These are phyloP conservation scores for Lasioglossum oenotherae DNA, from an alignment of 2,888 invertebrate genomes.

Conservation along the genomic window DNA sequence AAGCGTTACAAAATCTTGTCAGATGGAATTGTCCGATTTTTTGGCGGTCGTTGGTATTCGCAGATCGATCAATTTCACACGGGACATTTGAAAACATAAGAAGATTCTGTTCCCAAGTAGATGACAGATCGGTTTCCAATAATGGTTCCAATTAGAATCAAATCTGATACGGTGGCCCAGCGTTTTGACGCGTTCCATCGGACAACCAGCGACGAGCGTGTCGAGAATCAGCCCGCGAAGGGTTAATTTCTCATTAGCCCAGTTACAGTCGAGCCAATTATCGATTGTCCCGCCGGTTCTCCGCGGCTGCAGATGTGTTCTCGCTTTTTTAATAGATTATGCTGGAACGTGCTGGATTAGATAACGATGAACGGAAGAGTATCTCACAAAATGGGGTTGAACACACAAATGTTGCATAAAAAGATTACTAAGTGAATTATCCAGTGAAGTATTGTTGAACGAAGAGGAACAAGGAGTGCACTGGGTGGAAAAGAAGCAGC, in stretches of 20 bases:
- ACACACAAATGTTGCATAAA: too few relatives aligned
- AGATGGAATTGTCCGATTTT: background rate
- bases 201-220: background rate
- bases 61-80: background rate
- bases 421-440: too few relatives aligned
- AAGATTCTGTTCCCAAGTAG: background rate
- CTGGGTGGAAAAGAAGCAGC: too few relatives aligned
- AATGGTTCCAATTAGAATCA: background rate
- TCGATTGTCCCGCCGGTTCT: background rate
- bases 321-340: background rate
- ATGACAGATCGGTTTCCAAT: background rate
- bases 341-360: background rate
- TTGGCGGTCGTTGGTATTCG: too few relatives aligned
- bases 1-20: background rate
- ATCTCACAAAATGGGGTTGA: too few relatives aligned
- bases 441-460: too few relatives aligned
- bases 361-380: background rate
- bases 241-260: slow-evolving; percentile 15
- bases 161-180: background rate
- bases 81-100: background rate
- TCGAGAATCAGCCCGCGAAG: background rate
- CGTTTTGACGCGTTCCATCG: background rate
- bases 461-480: too few relatives aligned
- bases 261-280: background rate
- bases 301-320: background rate